These are phyloP conservation scores for Acrossocheilus wenchowensis DNA, from an alignment of 2,797 vertebrate species.

Conservation along the genomic window DNA sequence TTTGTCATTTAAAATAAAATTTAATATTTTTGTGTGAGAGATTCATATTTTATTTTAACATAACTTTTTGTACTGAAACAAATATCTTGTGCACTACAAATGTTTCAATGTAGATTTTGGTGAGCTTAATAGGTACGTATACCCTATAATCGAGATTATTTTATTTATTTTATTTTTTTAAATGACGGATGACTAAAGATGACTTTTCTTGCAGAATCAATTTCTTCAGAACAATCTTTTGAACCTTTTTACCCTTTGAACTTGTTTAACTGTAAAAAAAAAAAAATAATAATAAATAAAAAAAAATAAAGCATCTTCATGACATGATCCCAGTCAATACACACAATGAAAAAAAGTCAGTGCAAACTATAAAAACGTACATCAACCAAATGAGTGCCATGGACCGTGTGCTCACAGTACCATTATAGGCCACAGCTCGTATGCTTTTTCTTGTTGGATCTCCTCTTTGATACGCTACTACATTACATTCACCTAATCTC, in stretches of 20 bases:
- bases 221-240: neutral
- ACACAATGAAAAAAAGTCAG: neutral
- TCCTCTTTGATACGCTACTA: neutral
- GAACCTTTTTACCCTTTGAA: neutral
- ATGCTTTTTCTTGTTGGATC: neutral
- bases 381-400: neutral
- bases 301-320: neutral
- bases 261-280: neutral
- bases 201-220: neutral
- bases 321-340: neutral
- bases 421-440: neutral
- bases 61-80: too few relatives aligned
- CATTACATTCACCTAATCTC: constrained; percentile 5
- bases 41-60: too few relatives aligned
- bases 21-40: too few relatives aligned
- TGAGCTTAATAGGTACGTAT: too few relatives aligned
- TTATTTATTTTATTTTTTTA: neutral
- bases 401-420: neutral
- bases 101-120: too few relatives aligned
- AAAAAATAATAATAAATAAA: neutral
- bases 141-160: too few relatives aligned
- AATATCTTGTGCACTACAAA: too few relatives aligned
- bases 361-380: neutral
- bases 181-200: neutral
- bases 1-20: too few relatives aligned